Evolutionary conservation across 2,888 invertebrate genomes (phyloP), one percentile per base, ranked within the genome.

Genomic region (Limnephilus auricula): DNA sequence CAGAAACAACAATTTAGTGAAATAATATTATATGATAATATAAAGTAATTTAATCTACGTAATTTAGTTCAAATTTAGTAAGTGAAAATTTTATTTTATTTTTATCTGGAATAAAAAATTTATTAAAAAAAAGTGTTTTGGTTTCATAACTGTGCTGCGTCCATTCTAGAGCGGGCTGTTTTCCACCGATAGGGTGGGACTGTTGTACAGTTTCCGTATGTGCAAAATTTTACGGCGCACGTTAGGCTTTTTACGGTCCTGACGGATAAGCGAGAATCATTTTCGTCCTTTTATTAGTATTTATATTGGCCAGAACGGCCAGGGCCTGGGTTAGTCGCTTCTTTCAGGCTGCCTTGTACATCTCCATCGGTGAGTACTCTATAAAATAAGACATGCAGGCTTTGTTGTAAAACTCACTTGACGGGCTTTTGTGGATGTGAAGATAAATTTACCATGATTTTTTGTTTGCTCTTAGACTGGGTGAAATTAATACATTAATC

Each of bases 271-370:
- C 86, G 79, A 45, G 40, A 86, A 86, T 78, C 86, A 90, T 90
- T 90, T 90, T 86, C 79, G 79, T 85, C 90, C 86, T 89, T 89
- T 89, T 89, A 89, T 79, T 79, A n/a, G 32, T 87, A 87, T 87
- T 87, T 87, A 87, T 65, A 87, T 87, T 30, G 31, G 87, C 31
- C 40, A 50, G 32, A 65, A 32, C 32, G 80, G 80, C 65, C 65
- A 65, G 34, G 32, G 37, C 82, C 34, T 32, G 34, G 85, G n/a
- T 40, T 40, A 40, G 85, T 85, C n/a, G 15, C 85, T 45, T n/a
- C 37, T 85, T 85, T 45, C 45, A 80, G 85, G 6, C n/a, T 40
- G n/a, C 30, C 15, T 85, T 30, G n/a, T 85, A 45, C 30, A 82
- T 34, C 34, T 34, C 37, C 82, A 34, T 82, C 25, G 82, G 37